Evolutionary conservation across 2,888 invertebrate species (phyloP), one percentile per base, ranked within the genome.

Genomic region (Embidobia sp.): DNA sequence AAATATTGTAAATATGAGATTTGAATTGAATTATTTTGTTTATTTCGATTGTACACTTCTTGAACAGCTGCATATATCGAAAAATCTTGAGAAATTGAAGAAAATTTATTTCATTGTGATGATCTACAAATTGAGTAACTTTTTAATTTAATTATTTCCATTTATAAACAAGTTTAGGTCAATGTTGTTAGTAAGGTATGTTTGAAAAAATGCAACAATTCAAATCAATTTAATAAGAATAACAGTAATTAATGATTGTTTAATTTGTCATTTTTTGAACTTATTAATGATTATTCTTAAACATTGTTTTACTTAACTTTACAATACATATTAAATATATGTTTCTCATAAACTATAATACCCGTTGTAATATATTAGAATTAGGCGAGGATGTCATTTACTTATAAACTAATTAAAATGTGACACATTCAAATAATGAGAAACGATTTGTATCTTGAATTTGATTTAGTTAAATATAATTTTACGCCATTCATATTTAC

Each of bases 1-100:
- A 37, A 57, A 40, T 13, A 44, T 29, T 48, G 40, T 40, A 48
- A 55, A 57, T 46, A 44, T 35, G 15, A 19, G 42, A 46, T 37
- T 64, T 35, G 33, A 22, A 31, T 55, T 55, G 35, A 44, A 53
- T 46, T 53, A 31, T 22, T 33, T 42, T 44, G 11, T 42, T 42
- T 48, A 15, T 46, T 27, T 16, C 27, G 37, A 29, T 40, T 16
- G 40, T 40, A 40, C 40, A 40, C 16, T 35, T 27, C 40, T 19
- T 15, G n/a, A 6, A n/a, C n/a, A n/a, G n/a, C n/a, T n/a, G n/a
- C n/a, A n/a, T n/a, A n/a, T n/a, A n/a, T n/a, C n/a, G n/a, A n/a
- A n/a, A n/a, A n/a, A n/a, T n/a, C n/a, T n/a, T n/a, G n/a, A n/a
- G n/a, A n/a, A n/a, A n/a, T n/a, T n/a, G n/a, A n/a, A n/a, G n/a